Evolutionary conservation across 2,113 vertebrate genomes (phyloP).

Genomic region (Scomber scombrus): DNA sequence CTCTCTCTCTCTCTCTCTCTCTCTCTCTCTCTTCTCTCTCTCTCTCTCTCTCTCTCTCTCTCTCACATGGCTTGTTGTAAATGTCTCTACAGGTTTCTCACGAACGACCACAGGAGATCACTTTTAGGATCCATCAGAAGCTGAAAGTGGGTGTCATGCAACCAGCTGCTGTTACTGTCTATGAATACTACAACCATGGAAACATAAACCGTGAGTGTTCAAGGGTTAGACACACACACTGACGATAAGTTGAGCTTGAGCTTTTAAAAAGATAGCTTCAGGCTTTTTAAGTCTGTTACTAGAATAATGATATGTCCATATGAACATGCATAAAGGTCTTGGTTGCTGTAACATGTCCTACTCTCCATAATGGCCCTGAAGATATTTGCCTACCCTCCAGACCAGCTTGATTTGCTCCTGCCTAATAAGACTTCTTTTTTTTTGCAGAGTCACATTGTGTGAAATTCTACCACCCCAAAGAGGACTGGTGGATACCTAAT

Average conservation of each 20-base stretch:
- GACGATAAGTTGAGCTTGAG: too few species aligned
- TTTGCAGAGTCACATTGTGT: slow-evolving; percentile 77
- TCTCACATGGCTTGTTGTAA: neutral
- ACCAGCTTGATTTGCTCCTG: neutral
- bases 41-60: too few species aligned
- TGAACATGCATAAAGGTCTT: too few species aligned
- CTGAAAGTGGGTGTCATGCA: slow-evolving; percentile 85
- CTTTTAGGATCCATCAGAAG: slow-evolving; percentile 83
- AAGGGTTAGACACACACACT: too few species aligned
- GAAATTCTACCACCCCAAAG: slow-evolving; percentile 84
- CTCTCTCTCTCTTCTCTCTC: too few species aligned
- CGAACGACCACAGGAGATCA: slow-evolving; percentile 65
- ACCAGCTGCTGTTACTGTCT: slow-evolving; percentile 86
- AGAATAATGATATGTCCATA: too few species aligned
- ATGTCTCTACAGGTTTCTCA: slow-evolving; percentile 75
- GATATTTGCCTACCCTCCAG: too few species aligned
- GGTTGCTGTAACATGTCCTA: too few species aligned
- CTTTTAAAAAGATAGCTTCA: too few species aligned
- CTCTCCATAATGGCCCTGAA: too few species aligned
- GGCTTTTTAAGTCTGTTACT: too few species aligned
- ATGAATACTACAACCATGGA: slow-evolving; percentile 86
- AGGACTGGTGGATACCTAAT: slow-evolving; percentile 72
- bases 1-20: too few species aligned
- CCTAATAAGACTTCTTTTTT: neutral
- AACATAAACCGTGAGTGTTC: slow-evolving; percentile 23